phyloP scores from a whole-genome alignment of 2,113 vertebrate species.

The Gallinago paraguaiae region DNA sequence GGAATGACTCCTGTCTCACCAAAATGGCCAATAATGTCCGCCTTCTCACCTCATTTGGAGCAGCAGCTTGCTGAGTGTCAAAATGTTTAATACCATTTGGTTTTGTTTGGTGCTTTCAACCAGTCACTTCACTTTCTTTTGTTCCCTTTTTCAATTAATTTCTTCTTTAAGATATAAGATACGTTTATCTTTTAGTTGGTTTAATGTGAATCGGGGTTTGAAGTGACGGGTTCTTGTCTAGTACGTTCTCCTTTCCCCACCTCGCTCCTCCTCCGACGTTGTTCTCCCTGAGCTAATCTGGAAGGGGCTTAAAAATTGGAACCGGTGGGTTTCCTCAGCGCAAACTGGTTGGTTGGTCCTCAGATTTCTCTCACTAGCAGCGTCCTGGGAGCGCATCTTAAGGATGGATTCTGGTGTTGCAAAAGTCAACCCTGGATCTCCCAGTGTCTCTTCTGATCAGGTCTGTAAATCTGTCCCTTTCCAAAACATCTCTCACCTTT shows the following conservation, averaged over 20 bases:
- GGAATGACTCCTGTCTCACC: slow-evolving; percentile 84
- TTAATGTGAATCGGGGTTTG: slow-evolving; percentile 95
- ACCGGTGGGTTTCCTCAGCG: slow-evolving; percentile 39
- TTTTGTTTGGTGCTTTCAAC: slow-evolving; percentile 74
- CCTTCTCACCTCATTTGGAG: slow-evolving; percentile 84
- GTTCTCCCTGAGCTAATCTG: slow-evolving; percentile 59
- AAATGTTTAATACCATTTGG: slow-evolving; percentile 79
- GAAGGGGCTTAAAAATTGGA: slow-evolving; percentile 64
- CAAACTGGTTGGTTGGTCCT: slow-evolving; percentile 4
- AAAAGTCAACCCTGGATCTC: slow-evolving; percentile 74
- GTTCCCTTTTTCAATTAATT: slow-evolving; percentile 37
- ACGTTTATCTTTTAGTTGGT: slow-evolving; percentile 75
- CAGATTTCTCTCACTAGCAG: slow-evolving; percentile 48
- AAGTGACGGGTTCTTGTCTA: slow-evolving; percentile 74
- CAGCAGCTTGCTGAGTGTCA: slow-evolving; percentile 80
- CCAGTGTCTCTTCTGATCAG: slow-evolving; percentile 74
- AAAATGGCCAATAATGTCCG: slow-evolving; percentile 93
- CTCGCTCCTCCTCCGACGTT: slow-evolving; percentile 31
- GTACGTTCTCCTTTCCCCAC: slow-evolving; percentile 7
- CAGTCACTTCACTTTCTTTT: slow-evolving; percentile 74
- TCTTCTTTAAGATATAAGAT: slow-evolving; percentile 43
- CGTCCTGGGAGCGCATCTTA: slow-evolving; percentile 49
- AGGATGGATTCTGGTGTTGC: slow-evolving; percentile 74
- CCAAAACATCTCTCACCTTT: slow-evolving; percentile 12
- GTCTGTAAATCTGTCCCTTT: slow-evolving; percentile 72